These are phyloP conservation scores for Parapsyche elsis DNA, from an alignment of 1,140 invertebrate species.

Conservation along the genomic window DNA sequence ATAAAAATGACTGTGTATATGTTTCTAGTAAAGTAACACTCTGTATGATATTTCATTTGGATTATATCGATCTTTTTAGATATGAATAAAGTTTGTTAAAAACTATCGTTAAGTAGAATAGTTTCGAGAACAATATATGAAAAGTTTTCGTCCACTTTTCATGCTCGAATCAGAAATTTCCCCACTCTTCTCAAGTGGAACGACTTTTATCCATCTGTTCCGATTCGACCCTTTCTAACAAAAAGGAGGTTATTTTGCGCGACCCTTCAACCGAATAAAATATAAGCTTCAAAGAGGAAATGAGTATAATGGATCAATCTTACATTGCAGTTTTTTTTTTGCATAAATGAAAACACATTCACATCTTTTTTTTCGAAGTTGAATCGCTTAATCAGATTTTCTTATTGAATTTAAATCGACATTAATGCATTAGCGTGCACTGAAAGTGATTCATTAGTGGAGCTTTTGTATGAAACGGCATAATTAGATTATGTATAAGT, in stretches of 20 bases:
- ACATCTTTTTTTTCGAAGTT: no score
- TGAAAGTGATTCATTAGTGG: slow-evolving; percentile 38
- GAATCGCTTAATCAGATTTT: no score
- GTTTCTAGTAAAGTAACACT: no score
- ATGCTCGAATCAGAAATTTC: not conserved
- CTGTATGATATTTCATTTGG: no score
- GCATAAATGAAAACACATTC: no score
- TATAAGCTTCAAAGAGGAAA: not conserved
- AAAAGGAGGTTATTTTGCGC: not conserved
- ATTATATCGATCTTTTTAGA: not conserved
- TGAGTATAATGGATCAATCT: no score
- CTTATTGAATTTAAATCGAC: no score
- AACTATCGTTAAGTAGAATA: slow-evolving; percentile 1
- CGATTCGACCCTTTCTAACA: not conserved
- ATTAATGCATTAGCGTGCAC: slow-evolving; percentile 25
- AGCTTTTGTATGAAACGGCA: slow-evolving; percentile 48
- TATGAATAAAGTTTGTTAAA: slow-evolving; percentile 5
- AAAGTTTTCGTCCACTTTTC: not conserved
- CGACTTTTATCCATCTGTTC: not conserved
- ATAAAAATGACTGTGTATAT: no score
- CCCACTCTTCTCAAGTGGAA: not conserved
- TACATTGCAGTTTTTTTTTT: no score
- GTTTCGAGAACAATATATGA: not conserved
- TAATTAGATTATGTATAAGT: slow-evolving; percentile 54
- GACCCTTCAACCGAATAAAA: not conserved